Percentiles rank a stretch among this genome's conserved stretches.
These are phyloP conservation scores for Mycalesis mineus DNA, from an alignment of 2,888 invertebrate species.

Conservation along the genomic window DNA sequence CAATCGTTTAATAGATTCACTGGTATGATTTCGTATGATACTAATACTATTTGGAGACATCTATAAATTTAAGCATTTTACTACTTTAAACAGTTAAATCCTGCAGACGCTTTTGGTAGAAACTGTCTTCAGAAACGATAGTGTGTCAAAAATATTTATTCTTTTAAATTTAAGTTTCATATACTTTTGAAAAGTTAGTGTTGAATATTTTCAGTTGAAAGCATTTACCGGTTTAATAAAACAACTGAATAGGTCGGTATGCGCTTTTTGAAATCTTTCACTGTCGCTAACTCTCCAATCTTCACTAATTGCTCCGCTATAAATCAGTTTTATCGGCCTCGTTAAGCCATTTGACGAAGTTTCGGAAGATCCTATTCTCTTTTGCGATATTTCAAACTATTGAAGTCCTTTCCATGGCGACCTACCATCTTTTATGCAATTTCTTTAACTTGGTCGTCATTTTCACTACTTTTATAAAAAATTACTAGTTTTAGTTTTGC, in stretches of 20 bases:
- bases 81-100: too few species aligned
- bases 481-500: background rate
- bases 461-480: background rate
- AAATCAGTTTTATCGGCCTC: conserved; percentile 11
- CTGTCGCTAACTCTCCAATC: background rate
- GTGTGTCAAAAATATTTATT: too few species aligned
- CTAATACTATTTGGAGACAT: too few species aligned
- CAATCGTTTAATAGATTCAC: background rate
- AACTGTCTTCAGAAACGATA: too few species aligned
- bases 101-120: too few species aligned
- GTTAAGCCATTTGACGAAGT: conserved; percentile 11
- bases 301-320: conserved; percentile 8
- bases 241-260: background rate
- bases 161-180: too few species aligned
- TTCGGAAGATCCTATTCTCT: background rate
- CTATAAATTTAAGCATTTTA: too few species aligned
- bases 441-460: background rate
- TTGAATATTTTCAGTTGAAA: background rate
- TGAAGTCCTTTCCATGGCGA: background rate
- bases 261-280: background rate
- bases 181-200: too few species aligned
- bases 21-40: background rate
- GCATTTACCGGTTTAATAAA: background rate
- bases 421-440: background rate
- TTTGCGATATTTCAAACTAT: conserved; percentile 5